Percentiles rank a stretch among this genome's conserved stretches.
Evolutionary conservation across 2,113 vertebrate genomes (phyloP).

Genomic region (Cricetomys ansorgei): DNA sequence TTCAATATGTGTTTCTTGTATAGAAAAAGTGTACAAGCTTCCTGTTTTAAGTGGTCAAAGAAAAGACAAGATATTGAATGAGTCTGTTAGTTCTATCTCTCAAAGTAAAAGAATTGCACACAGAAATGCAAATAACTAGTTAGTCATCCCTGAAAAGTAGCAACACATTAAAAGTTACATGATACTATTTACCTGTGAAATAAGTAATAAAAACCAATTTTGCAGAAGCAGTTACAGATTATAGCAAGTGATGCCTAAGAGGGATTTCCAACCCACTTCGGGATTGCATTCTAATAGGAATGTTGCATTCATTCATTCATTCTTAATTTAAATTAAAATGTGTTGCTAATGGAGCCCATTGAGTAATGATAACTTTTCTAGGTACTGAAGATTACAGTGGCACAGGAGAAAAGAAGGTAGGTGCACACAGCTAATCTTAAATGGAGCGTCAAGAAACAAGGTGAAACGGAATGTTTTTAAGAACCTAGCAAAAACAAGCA

Average conservation of each 20-base stretch:
- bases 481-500: background rate
- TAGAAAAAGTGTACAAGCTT: background rate
- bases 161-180: background rate
- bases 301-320: background rate
- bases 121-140: background rate
- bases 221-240: background rate
- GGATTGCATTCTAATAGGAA: no score
- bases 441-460: background rate
- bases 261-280: no score
- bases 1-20: background rate
- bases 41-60: background rate
- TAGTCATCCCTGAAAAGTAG: background rate
- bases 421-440: background rate
- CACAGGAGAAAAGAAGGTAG: background rate
- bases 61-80: background rate
- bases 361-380: background rate
- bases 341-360: background rate
- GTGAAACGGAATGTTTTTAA: background rate
- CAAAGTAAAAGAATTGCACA: background rate
- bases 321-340: background rate
- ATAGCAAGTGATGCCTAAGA: background rate
- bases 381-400: background rate
- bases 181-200: background rate
- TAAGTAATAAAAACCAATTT: background rate
- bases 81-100: background rate